Percentiles rank a stretch among this genome's conserved stretches.
Evolutionary conservation across 2,113 vertebrate species (phyloP).

Genomic region (Pluvialis apricaria): DNA sequence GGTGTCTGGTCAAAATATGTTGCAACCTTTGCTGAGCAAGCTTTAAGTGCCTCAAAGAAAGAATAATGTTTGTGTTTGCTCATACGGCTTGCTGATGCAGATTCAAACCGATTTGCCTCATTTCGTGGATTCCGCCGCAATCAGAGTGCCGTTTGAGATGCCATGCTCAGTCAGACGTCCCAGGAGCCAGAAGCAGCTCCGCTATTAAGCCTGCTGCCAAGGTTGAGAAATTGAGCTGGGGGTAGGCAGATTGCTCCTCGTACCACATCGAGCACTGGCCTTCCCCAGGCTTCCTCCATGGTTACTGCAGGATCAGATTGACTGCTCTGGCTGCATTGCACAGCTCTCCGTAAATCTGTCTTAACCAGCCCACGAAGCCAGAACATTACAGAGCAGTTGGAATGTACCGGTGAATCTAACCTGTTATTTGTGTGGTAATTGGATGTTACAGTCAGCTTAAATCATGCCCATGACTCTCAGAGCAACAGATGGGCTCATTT

Average conservation of each 20-base stretch:
- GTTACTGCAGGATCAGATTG: neutral
- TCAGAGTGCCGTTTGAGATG: accelerated
- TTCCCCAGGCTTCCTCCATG: neutral
- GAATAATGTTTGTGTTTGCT: neutral
- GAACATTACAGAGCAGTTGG: neutral
- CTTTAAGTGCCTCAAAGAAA: neutral
- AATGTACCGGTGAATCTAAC: neutral
- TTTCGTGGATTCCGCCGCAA: neutral
- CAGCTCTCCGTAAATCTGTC: neutral
- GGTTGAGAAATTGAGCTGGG: accelerated
- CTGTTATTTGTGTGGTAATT: neutral
- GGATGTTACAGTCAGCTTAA: neutral
- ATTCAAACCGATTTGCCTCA: neutral
- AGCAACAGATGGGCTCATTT: neutral
- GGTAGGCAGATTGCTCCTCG: neutral
- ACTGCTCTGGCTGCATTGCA: neutral
- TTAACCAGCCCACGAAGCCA: neutral
- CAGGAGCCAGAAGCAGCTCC: neutral
- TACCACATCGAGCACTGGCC: accelerated
- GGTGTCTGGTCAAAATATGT: neutral
- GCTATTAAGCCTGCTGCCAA: neutral
- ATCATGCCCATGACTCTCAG: neutral
- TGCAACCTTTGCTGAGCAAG: neutral
- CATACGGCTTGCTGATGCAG: neutral
- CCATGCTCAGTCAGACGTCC: neutral